Evolutionary conservation across 2,888 invertebrate species (phyloP).

Genomic region (Ferdinandea cuprea): DNA sequence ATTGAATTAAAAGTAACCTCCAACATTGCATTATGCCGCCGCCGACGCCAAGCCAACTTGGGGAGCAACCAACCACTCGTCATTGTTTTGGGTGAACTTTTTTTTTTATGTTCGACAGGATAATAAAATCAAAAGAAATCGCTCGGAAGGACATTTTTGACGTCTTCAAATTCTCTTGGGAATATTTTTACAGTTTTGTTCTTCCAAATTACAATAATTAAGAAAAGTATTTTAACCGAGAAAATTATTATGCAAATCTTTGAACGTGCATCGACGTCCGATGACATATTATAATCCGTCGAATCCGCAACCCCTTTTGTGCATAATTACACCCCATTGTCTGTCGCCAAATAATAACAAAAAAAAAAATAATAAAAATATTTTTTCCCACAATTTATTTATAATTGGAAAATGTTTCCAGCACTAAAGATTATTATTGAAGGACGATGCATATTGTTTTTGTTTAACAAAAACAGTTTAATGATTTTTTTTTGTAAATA

Average conservation of each 20-base stretch:
- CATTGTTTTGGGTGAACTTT: neutral
- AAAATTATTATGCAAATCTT: neutral
- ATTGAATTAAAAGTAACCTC: slow-evolving; percentile 67
- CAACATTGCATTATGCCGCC: slow-evolving; percentile 46
- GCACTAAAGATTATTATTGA: slow-evolving; percentile 36
- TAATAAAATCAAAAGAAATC: slow-evolving; percentile 35
- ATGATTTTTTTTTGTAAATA: slow-evolving; percentile 48
- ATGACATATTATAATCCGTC: slow-evolving; percentile 6
- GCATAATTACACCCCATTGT: slow-evolving; percentile 2
- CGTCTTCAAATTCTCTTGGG: too few species aligned
- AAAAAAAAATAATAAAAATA: too few species aligned
- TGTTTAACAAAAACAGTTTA: slow-evolving; percentile 17
- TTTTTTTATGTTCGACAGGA: slow-evolving; percentile 2
- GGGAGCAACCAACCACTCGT: too few species aligned
- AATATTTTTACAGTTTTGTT: too few species aligned
- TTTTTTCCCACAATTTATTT: slow-evolving; percentile 36
- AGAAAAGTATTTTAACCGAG: neutral
- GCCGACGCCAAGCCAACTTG: neutral
- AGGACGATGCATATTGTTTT: too few species aligned
- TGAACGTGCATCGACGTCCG: neutral
- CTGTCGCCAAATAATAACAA: slow-evolving; percentile 10
- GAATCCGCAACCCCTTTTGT: slow-evolving; percentile 19
- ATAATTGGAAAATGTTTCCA: slow-evolving; percentile 43
- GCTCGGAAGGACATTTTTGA: slow-evolving; percentile 1
- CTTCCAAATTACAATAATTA: slow-evolving; percentile 2